Conservation (phyloP, 2,113 vertebrate species). For the Butastur rufipennis region DNA sequence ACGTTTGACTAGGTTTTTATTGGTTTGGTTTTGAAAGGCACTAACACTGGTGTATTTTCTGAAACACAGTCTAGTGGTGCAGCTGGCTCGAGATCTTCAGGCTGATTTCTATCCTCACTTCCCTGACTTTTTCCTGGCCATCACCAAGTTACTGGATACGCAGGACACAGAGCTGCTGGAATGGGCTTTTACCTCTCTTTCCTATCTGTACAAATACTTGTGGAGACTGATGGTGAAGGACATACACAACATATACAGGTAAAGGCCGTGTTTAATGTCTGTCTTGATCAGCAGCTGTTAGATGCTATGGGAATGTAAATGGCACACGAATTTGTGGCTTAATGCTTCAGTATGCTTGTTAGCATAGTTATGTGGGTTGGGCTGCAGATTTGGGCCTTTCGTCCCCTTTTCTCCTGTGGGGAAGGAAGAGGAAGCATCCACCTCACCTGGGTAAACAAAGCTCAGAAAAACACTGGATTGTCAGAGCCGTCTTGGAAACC, state of each 20-base stretch:
- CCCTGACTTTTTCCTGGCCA: constrained; percentile 86
- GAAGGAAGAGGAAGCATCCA: neutral
- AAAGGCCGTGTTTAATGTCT: neutral
- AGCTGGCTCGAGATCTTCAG: constrained; percentile 95
- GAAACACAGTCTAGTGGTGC: constrained; percentile 86
- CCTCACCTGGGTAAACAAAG: neutral
- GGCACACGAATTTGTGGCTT: neutral
- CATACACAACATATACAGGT: constrained; percentile 92
- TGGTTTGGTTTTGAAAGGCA: neutral
- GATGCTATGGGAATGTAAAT: neutral
- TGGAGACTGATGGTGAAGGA: constrained; percentile 97
- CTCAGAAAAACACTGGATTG: neutral
- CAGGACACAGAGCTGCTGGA: constrained; percentile 92
- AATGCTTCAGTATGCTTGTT: neutral
- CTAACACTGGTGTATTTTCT: neutral
- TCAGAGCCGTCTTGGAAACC: neutral
- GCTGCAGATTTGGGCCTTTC: neutral
- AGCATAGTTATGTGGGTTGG: neutral
- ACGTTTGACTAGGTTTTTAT: neutral
- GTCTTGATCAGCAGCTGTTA: neutral
- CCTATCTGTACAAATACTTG: constrained; percentile 95
- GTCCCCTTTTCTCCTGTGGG: neutral
- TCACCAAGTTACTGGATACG: constrained; percentile 88
- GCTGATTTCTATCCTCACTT: constrained; percentile 97
- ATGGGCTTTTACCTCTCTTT: constrained; percentile 92